Evolutionary conservation across 2,888 invertebrate genomes (phyloP), one percentile per base, ranked within the genome.

Genomic region (Phaonia tiefii): DNA sequence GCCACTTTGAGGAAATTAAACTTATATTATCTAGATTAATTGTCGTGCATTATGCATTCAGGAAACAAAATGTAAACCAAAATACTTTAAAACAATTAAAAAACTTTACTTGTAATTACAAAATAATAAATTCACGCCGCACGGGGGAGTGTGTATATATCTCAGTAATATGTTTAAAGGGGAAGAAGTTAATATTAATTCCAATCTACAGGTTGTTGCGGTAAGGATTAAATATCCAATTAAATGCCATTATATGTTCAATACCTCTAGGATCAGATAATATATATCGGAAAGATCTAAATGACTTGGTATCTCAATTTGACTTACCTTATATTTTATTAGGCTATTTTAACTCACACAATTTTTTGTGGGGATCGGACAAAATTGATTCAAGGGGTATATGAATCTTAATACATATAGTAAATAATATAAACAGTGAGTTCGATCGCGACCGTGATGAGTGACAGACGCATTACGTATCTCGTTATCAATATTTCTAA

Each of bases 201-300:
- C 39, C 15, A 26, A 67, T 26, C 49, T 67, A 3, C 67, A 67
- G 49, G 22, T 46, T 46, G 26, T 46, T 25, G 66, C 49, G 11
- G 51, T 54, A 26, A 54, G 15, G 15, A 31, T 54, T 22, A 69
- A 69, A 51, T 51, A 39, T 37, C 69, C 69, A 17, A 54, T 70
- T 54, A 54, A 70, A 54, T 70, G 46, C n/a, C 15, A 70, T 70
- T 70, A 70, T 70, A 11, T 70, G 69, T 17, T 70, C 54, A 54
- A 70, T 70, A 39, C 37, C 54, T 17, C 67, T 49, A 1, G 66
- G 66, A 22, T 66, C 26, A 1, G 49, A 49, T 20, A 49, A 49
- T 20, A 56, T 56, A 13, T 56, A 25, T 31, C 10, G 15, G 13
- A 56, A 11, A 8, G 26, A 3, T 1, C 26, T 56, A 1, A 26